Percentiles rank a stretch among this genome's conserved stretches.
Evolutionary conservation across 37 sponge, comb jelly and placozoan genomes (phyloP).

Genomic region (Oscarella lobularis): DNA sequence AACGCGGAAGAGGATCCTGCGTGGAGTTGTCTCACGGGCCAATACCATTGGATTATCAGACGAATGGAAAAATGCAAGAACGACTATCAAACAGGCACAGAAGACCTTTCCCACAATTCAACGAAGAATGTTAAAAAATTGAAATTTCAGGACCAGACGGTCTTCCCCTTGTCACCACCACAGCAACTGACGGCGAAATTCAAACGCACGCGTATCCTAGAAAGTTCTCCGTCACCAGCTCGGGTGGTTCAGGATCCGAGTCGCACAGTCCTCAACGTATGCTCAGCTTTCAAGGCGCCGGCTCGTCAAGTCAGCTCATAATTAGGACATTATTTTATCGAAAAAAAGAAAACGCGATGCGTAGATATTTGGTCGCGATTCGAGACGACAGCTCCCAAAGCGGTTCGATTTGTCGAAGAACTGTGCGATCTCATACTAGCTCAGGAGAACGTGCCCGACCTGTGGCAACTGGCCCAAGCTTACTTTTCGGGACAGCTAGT

Average conservation of each 20-base stretch:
- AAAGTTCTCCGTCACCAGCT: too few relatives aligned
- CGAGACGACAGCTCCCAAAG: conserved; percentile 25
- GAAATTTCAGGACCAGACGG: too few relatives aligned
- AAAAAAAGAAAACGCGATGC: too few relatives aligned
- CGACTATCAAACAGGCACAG: conserved; percentile 36
- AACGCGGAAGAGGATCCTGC: conserved; percentile 82
- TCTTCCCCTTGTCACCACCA: too few relatives aligned
- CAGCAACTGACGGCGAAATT: too few relatives aligned
- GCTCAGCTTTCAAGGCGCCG: not conserved
- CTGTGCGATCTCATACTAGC: conserved; percentile 34
- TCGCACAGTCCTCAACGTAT: conserved; percentile 1
- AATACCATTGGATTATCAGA: conserved; percentile 47
- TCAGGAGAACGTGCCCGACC: conserved; percentile 50
- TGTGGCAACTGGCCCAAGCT: conserved; percentile 73
- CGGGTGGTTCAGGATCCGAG: not conserved
- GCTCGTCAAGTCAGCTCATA: too few relatives aligned
- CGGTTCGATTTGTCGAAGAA: conserved; percentile 75
- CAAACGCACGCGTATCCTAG: too few relatives aligned
- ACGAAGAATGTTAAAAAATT: too few relatives aligned
- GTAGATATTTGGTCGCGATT: not conserved
- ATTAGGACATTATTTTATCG: too few relatives aligned
- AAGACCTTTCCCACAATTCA: too few relatives aligned
- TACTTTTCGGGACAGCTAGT: conserved; percentile 50
- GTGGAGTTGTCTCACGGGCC: conserved; percentile 73
- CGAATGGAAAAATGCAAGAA: conserved; percentile 36